phyloP scores from a whole-genome alignment of 2,888 invertebrate genomes.

The Onthophagus sagittarius region DNA sequence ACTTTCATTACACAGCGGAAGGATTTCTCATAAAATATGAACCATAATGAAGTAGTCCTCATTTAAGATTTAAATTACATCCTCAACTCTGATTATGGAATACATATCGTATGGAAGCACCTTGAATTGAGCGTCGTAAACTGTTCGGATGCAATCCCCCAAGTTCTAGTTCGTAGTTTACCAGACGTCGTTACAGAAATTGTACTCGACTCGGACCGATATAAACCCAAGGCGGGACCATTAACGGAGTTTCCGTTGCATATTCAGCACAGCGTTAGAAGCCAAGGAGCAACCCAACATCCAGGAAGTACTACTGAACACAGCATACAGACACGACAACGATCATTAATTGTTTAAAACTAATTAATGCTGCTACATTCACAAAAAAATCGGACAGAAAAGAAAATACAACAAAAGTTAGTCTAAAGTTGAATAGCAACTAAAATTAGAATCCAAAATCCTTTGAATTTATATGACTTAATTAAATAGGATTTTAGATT shows the following conservation, averaged over 20 bases:
- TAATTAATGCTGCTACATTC: background rate
- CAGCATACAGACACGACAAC: background rate
- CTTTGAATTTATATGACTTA: too few relatives aligned
- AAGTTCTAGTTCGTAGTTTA: background rate
- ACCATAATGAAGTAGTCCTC: background rate
- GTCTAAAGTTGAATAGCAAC: too few relatives aligned
- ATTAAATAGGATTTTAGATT: too few relatives aligned
- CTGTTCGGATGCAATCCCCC: background rate
- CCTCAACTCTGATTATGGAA: background rate
- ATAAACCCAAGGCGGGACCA: background rate
- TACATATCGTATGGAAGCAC: background rate
- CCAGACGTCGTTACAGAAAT: background rate
- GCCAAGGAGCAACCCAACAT: background rate
- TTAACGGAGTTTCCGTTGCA: background rate
- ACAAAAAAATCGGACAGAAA: background rate
- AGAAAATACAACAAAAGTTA: background rate
- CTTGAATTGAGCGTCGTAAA: background rate
- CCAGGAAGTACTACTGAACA: background rate
- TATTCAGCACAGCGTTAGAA: background rate
- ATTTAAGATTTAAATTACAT: background rate
- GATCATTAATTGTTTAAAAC: background rate
- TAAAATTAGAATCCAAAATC: too few relatives aligned
- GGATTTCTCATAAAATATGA: background rate
- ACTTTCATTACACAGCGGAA: constrained; percentile 31
- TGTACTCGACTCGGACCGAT: background rate